Conservation (phyloP, 2,888 invertebrate species). For the Tyria jacobaeae region DNA sequence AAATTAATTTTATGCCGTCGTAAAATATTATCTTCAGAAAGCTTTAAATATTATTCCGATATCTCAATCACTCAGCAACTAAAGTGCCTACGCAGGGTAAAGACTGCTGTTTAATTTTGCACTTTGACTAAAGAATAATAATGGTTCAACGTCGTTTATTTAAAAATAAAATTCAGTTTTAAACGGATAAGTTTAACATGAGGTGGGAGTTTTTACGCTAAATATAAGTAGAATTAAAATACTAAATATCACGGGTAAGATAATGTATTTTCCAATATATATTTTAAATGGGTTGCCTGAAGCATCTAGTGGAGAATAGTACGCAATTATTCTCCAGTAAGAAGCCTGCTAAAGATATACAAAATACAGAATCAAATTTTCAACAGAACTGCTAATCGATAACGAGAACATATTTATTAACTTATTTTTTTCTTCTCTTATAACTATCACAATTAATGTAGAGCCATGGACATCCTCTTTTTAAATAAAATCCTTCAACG, state of each 20-base stretch:
- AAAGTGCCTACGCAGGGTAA: neutral
- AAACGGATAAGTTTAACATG: neutral
- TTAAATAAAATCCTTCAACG: neutral
- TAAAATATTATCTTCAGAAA: constrained; percentile 20
- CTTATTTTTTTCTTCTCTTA: neutral
- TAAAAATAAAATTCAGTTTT: neutral
- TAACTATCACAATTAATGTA: neutral
- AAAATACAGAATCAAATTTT: too few relatives aligned
- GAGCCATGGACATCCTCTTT: neutral
- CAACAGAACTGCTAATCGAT: neutral
- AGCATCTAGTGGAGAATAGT: too few relatives aligned
- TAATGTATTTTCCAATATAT: too few relatives aligned
- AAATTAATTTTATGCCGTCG: constrained; percentile 6
- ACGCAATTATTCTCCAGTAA: too few relatives aligned
- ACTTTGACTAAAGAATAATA: neutral
- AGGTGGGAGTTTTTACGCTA: neutral
- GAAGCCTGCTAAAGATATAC: too few relatives aligned
- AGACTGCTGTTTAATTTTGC: neutral
- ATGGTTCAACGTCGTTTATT: neutral
- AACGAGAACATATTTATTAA: neutral
- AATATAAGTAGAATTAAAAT: neutral
- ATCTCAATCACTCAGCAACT: neutral
- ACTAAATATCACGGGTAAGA: too few relatives aligned
- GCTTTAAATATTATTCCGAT: neutral
- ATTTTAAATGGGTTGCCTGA: too few relatives aligned